These are phyloP conservation scores for Falco cherrug DNA, from an alignment of 2,797 vertebrate genomes.

Conservation along the genomic window DNA sequence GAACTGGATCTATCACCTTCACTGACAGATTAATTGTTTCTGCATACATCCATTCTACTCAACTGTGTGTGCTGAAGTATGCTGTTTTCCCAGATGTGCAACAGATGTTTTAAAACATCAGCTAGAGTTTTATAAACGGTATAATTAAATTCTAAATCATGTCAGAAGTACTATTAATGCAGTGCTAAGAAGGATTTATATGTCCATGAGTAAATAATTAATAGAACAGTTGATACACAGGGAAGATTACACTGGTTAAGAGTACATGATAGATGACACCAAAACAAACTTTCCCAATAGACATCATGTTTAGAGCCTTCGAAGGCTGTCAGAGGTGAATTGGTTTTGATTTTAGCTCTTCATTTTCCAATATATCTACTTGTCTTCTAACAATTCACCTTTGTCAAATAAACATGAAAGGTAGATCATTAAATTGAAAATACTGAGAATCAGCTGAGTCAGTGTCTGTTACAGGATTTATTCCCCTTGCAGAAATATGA, in stretches of 20 bases:
- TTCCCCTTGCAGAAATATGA: background rate
- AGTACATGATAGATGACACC: background rate
- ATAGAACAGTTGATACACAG: slow-evolving; percentile 17
- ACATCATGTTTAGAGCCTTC: slow-evolving; percentile 2
- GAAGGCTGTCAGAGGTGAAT: slow-evolving; percentile 10
- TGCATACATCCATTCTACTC: background rate
- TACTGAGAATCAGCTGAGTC: background rate
- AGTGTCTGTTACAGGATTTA: slow-evolving; percentile 2
- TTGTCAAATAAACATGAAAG: background rate
- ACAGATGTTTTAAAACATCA: slow-evolving; percentile 30
- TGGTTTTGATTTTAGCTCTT: slow-evolving; percentile 18
- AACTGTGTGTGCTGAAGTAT: background rate
- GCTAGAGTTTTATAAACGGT: slow-evolving; percentile 28
- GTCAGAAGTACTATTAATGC: background rate
- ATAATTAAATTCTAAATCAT: slow-evolving; percentile 21
- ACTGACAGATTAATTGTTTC: background rate
- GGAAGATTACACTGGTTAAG: slow-evolving; percentile 18
- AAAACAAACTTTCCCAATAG: background rate
- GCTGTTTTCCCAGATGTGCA: background rate
- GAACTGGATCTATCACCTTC: background rate
- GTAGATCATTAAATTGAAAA: background rate
- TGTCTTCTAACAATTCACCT: slow-evolving; percentile 54
- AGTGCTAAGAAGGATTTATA: slow-evolving; percentile 31
- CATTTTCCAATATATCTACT: slow-evolving; percentile 36
- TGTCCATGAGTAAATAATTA: slow-evolving; percentile 48